Conservation (phyloP, 2,113 vertebrate species). For the Coptodon rendalli region DNA sequence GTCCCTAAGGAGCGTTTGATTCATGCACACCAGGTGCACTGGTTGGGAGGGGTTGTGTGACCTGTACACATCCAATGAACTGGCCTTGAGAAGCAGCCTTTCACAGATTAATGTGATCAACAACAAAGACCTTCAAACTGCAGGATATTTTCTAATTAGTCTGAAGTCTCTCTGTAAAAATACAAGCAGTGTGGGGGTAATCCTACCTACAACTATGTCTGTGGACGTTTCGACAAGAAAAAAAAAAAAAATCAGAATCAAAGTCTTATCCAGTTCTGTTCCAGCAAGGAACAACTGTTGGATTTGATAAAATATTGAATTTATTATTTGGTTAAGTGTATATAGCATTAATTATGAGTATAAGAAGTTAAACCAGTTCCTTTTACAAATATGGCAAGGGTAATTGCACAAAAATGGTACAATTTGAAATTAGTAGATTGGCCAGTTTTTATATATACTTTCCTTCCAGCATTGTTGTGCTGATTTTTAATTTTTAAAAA, state of each 20-base stretch:
- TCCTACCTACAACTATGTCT: not conserved
- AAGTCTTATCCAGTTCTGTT: not conserved
- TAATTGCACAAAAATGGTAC: not conserved
- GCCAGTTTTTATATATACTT: not conserved
- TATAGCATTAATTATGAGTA: not conserved
- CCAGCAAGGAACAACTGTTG: not conserved
- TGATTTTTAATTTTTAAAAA: not conserved
- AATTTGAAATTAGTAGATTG: not conserved
- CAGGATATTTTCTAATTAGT: not conserved
- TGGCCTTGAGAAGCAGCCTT: not conserved
- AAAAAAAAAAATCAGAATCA: not conserved
- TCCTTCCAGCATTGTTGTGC: not conserved
- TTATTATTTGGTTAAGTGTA: not conserved
- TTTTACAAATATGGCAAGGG: not conserved
- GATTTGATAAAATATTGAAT: not conserved
- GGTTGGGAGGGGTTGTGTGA: not conserved
- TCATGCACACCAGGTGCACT: constrained; percentile 25
- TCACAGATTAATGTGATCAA: not conserved
- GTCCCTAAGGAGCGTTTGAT: constrained; percentile 19
- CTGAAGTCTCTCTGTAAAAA: not conserved
- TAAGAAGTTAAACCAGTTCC: not conserved
- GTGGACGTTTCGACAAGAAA: not conserved
- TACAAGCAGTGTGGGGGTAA: not conserved
- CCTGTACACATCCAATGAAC: not conserved
- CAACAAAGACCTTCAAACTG: not conserved